These are phyloP conservation scores for Hydrozoanthus tunicans DNA, from an alignment of 64 coral and sea anemone species.

Conservation along the genomic window DNA sequence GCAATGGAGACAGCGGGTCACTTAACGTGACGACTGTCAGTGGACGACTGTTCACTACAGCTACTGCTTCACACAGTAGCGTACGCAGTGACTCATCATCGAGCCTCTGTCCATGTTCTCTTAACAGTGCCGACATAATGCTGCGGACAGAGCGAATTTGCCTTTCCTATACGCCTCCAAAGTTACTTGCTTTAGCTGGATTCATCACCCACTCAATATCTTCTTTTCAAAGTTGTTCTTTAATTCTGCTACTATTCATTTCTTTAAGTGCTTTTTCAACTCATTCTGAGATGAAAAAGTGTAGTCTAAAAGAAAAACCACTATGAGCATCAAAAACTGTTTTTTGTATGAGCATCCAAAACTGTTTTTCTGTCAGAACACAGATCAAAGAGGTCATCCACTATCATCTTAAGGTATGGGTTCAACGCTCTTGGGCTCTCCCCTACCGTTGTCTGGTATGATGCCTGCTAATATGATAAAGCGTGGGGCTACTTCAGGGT, in stretches of 20 bases:
- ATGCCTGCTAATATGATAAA: no score
- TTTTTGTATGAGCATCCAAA: no score
- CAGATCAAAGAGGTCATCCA: no score
- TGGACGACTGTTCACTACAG: conserved; percentile 57
- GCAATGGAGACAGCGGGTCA: not conserved
- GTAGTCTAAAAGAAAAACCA: no score
- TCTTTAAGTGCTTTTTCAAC: conserved; percentile 55
- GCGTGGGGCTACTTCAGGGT: no score
- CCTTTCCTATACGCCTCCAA: conserved; percentile 63
- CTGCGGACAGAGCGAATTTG: conserved; percentile 65
- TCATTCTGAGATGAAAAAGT: conserved; percentile 27
- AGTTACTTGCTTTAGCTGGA: conserved; percentile 48
- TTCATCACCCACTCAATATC: conserved; percentile 67
- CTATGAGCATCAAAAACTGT: no score
- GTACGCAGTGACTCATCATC: conserved; percentile 63
- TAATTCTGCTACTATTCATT: conserved; percentile 57
- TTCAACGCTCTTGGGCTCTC: no score
- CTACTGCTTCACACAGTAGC: conserved; percentile 60
- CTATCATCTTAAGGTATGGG: no score
- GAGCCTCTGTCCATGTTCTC: conserved; percentile 27
- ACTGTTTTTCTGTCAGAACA: no score
- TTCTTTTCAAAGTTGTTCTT: conserved; percentile 50
- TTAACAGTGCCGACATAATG: conserved; percentile 34
- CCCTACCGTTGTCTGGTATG: no score
- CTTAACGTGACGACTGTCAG: conserved; percentile 64